phyloP scores from a whole-genome alignment of 1,140 invertebrate genomes.

The Meteorus sp. region DNA sequence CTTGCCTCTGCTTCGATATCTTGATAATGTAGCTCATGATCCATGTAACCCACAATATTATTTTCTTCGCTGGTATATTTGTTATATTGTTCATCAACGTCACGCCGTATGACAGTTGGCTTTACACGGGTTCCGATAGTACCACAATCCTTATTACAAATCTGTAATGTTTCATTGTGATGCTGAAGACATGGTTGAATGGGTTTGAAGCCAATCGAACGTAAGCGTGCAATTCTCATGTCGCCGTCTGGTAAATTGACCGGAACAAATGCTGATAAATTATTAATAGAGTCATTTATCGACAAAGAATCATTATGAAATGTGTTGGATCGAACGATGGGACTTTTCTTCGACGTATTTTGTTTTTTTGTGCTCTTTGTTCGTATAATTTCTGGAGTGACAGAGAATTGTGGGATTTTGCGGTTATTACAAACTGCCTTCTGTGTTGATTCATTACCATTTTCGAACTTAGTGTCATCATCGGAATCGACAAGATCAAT shows the following conservation, averaged over 20 bases:
- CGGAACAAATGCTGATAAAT: conserved; percentile 48
- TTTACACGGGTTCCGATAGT: conserved; percentile 17
- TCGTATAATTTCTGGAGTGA: neutral
- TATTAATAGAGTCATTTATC: neutral
- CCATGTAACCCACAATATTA: conserved; percentile 50
- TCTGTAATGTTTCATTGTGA: neutral
- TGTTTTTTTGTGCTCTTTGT: neutral
- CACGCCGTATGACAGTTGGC: conserved; percentile 29
- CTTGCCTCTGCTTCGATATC: conserved; percentile 51
- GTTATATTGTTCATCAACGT: conserved; percentile 48
- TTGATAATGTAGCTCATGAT: conserved; percentile 50
- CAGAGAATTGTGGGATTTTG: neutral
- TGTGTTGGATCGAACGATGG: neutral
- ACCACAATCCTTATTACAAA: conserved; percentile 12
- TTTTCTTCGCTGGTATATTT: conserved; percentile 52
- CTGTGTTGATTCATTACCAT: conserved; percentile 5
- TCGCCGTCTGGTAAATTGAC: conserved; percentile 43
- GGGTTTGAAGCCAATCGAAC: conserved; percentile 54
- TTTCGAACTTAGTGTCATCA: conserved; percentile 26
- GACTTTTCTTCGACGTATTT: conserved; percentile 1
- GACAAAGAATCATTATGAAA: neutral
- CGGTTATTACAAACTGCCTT: neutral
- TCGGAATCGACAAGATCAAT: conserved; percentile 36
- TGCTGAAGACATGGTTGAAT: conserved; percentile 29
- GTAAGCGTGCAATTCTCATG: conserved; percentile 43